Conservation (phyloP, 2,113 vertebrate genomes). For the Empidonax traillii region DNA sequence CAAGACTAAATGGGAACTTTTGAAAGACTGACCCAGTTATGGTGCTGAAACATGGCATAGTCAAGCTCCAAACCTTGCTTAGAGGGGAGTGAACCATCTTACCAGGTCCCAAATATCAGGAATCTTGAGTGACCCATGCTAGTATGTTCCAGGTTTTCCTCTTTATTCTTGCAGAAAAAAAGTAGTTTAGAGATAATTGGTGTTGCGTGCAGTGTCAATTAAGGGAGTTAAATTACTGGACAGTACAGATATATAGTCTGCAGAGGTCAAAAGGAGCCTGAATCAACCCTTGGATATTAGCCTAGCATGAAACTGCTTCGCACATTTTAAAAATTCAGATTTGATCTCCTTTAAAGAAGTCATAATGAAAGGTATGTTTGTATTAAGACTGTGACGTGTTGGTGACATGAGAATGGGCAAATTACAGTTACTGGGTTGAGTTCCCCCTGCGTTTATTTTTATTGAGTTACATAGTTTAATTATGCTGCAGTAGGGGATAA, state of each 20-base stretch:
- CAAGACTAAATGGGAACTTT: neutral
- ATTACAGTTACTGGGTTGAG: neutral
- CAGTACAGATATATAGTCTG: neutral
- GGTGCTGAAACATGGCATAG: neutral
- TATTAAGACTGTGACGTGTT: neutral
- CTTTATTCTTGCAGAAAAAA: neutral
- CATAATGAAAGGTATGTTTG: neutral
- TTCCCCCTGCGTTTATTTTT: neutral
- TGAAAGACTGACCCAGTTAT: neutral
- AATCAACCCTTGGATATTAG: neutral
- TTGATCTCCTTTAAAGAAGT: neutral
- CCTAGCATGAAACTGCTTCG: neutral
- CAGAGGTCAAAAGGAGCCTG: neutral
- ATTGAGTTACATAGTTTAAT: neutral
- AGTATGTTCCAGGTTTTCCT: neutral
- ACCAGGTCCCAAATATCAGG: neutral
- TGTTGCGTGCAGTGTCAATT: fast-evolving
- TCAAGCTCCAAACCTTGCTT: neutral
- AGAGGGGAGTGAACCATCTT: neutral
- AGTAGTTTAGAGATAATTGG: neutral
- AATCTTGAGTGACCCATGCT: neutral
- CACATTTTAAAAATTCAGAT: neutral
- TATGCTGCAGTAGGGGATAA: neutral
- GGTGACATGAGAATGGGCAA: neutral
- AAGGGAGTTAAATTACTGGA: neutral